Evolutionary conservation across 2,113 vertebrate genomes (phyloP).

Genomic region (Corvus cornix): DNA sequence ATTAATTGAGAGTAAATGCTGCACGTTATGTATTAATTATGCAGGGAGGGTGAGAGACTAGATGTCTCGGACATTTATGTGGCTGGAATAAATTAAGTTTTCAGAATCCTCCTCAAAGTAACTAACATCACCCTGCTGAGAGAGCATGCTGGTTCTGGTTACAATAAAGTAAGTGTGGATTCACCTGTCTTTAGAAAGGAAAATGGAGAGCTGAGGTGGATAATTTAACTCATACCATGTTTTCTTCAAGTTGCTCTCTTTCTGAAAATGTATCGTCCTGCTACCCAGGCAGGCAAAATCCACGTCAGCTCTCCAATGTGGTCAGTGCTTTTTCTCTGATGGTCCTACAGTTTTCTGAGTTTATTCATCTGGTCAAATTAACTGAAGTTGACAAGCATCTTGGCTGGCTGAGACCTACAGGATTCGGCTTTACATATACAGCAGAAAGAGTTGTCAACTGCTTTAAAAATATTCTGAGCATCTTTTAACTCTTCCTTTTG

Average conservation of each 20-base stretch:
- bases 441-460: background rate
- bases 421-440: background rate
- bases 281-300: background rate
- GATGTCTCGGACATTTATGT: background rate
- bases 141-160: background rate
- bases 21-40: background rate
- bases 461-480: background rate
- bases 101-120: background rate
- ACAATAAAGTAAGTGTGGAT: background rate
- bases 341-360: background rate
- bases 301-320: background rate
- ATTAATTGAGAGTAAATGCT: background rate
- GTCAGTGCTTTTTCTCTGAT: background rate
- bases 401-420: background rate
- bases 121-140: background rate
- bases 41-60: background rate
- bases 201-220: background rate
- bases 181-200: background rate
- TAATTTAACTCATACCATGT: background rate
- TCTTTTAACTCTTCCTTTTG: background rate
- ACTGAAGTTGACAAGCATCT: background rate
- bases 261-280: background rate
- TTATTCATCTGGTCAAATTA: background rate
- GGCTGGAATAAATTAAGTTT: background rate
- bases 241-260: background rate